phyloP scores from a whole-genome alignment of 2,888 invertebrate species.

The Phalangium opilio region DNA sequence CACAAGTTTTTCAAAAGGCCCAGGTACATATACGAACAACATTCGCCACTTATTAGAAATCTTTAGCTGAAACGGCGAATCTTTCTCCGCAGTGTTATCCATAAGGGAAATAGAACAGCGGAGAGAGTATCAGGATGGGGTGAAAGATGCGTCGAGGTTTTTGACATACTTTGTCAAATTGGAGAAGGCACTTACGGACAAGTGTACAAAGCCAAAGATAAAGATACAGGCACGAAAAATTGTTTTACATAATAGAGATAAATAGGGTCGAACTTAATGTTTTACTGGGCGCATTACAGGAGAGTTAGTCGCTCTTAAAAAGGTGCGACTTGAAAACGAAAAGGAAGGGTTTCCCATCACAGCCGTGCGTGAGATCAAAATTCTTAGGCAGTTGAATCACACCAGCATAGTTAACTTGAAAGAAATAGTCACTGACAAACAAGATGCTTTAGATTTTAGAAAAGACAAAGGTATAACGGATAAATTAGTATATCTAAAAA shows the following conservation, averaged over 20 bases:
- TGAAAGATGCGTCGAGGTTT: conserved; percentile 88
- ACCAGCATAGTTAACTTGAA: conserved; percentile 91
- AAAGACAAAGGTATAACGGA: conserved; percentile 37
- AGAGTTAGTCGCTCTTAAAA: conserved; percentile 76
- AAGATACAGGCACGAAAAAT: conserved; percentile 39
- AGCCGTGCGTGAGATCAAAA: conserved; percentile 87
- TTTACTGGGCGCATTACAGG: conserved; percentile 28
- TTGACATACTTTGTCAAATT: conserved; percentile 88
- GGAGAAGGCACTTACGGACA: conserved; percentile 99
- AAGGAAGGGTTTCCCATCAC: conserved; percentile 93
- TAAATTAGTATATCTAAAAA: too few relatives aligned
- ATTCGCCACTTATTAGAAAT: too few relatives aligned
- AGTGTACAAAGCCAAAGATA: conserved; percentile 84
- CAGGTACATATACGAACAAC: background rate
- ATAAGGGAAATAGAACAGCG: conserved; percentile 15
- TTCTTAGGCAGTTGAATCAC: conserved; percentile 87
- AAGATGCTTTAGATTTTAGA: conserved; percentile 85
- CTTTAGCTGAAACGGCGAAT: too few relatives aligned
- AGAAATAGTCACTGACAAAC: conserved; percentile 98
- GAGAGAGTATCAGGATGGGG: conserved; percentile 64
- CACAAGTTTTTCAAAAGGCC: too few relatives aligned
- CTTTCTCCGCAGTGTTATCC: conserved; percentile 17
- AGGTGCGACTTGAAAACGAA: conserved; percentile 93
- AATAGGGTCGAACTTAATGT: background rate
- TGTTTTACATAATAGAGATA: background rate